These are phyloP conservation scores for Ophion obscuratus DNA, from an alignment of 2,888 invertebrate genomes.

Conservation along the genomic window DNA sequence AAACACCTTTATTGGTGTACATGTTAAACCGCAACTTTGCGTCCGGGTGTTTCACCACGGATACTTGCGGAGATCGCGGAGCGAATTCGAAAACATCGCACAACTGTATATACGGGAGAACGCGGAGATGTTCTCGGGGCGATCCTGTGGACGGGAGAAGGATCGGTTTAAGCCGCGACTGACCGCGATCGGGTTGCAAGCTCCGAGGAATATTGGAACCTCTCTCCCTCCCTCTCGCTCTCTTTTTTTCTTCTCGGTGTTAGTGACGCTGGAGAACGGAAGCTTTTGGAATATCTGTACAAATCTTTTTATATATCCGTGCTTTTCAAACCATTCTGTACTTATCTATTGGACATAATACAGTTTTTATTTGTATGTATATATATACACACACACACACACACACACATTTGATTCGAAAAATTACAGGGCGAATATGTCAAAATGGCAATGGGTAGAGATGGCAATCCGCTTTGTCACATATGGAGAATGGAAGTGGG, in stretches of 20 bases:
- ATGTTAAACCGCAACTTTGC: slow-evolving; percentile 40
- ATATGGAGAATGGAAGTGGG: no score
- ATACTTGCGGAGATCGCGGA: slow-evolving; percentile 35
- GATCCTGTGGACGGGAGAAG: slow-evolving; percentile 32
- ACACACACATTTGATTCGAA: not conserved
- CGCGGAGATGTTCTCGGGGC: not conserved
- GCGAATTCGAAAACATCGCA: slow-evolving; percentile 39
- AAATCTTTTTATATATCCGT: slow-evolving; percentile 22
- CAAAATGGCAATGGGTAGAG: no score
- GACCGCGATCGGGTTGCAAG: slow-evolving; percentile 43
- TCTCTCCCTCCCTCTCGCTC: not conserved
- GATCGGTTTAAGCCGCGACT: slow-evolving; percentile 49
- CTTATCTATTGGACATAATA: not conserved
- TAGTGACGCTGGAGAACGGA: not conserved
- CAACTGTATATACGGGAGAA: not conserved
- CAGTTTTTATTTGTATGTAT: not conserved
- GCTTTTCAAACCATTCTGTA: not conserved
- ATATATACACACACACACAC: no score
- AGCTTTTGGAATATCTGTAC: slow-evolving; percentile 29
- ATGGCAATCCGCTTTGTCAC: no score
- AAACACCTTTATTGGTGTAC: slow-evolving; percentile 24
- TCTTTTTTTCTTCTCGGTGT: not conserved
- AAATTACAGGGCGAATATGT: not conserved
- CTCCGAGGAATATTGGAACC: slow-evolving; percentile 54
- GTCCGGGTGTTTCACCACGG: not conserved